These are phyloP conservation scores for Ephestia elutella DNA, from an alignment of 1,140 invertebrate species.

Conservation along the genomic window DNA sequence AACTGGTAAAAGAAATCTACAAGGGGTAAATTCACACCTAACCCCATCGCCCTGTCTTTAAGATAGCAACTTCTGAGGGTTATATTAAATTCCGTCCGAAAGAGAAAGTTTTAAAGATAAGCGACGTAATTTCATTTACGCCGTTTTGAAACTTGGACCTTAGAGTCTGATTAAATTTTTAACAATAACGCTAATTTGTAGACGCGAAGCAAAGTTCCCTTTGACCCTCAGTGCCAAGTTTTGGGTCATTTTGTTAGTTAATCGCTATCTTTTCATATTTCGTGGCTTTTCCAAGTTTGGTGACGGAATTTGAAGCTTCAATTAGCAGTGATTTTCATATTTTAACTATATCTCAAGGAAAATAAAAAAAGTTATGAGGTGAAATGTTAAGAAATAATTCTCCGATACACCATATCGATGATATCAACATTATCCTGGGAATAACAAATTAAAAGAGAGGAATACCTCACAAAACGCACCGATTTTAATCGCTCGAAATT, in stretches of 20 bases:
- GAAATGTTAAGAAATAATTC: too few relatives aligned
- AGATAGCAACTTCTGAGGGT: constrained; percentile 35
- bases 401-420: too few relatives aligned
- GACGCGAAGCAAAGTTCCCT: constrained; percentile 17
- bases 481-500: too few relatives aligned
- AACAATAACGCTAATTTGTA: constrained; percentile 42
- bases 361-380: too few relatives aligned
- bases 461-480: too few relatives aligned
- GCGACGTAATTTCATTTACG: constrained; percentile 39
- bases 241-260: constrained; percentile 1
- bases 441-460: too few relatives aligned
- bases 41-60: constrained; percentile 18
- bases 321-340: too few relatives aligned
- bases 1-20: too few relatives aligned
- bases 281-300: not conserved
- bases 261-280: not conserved
- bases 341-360: too few relatives aligned
- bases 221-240: not conserved
- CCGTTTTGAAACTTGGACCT: constrained; percentile 34
- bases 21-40: constrained; percentile 23
- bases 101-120: constrained; percentile 36
- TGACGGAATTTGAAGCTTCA: too few relatives aligned
- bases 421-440: too few relatives aligned
- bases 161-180: constrained; percentile 40
- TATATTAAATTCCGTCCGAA: constrained; percentile 44